These are phyloP conservation scores for Lathronympha strigana DNA, from an alignment of 2,888 invertebrate species.

Conservation along the genomic window DNA sequence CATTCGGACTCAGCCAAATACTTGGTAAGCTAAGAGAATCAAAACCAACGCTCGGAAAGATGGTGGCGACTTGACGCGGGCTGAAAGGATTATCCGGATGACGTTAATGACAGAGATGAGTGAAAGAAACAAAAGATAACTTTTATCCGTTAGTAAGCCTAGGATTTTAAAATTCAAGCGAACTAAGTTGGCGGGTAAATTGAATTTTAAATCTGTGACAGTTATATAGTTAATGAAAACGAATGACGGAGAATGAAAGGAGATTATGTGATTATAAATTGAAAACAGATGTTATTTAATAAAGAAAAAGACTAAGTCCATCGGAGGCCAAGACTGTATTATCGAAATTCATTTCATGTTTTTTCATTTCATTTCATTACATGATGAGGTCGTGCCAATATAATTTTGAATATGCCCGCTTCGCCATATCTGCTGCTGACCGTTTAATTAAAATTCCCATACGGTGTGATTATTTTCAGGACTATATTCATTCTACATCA, in stretches of 20 bases:
- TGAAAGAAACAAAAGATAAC: conserved; percentile 22
- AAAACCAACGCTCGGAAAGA: conserved; percentile 4
- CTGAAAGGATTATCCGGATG: conserved; percentile 31
- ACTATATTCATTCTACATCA: too few species aligned
- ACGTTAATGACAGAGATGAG: conserved; percentile 27
- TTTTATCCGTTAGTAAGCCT: conserved; percentile 17
- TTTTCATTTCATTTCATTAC: too few species aligned
- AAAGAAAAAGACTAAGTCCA: too few species aligned
- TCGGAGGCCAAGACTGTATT: too few species aligned
- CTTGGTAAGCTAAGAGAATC: background rate
- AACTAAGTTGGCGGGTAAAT: background rate
- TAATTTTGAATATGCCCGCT: too few species aligned
- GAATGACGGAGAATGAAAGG: background rate
- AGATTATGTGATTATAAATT: too few species aligned
- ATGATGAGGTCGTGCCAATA: too few species aligned
- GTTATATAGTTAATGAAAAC: background rate
- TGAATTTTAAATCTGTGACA: background rate
- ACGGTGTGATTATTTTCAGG: too few species aligned
- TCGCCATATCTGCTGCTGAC: too few species aligned
- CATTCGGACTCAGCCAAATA: background rate
- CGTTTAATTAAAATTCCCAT: too few species aligned
- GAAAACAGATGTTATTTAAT: too few species aligned
- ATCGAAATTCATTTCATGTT: too few species aligned
- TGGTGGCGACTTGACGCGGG: conserved; percentile 19
- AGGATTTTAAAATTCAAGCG: conserved; percentile 3